A percentile compares a stretch with the other conserved stretches of the same genome.
Evolutionary conservation across 2,888 invertebrate genomes (phyloP).

Genomic region (Meiosimyza platycephala): DNA sequence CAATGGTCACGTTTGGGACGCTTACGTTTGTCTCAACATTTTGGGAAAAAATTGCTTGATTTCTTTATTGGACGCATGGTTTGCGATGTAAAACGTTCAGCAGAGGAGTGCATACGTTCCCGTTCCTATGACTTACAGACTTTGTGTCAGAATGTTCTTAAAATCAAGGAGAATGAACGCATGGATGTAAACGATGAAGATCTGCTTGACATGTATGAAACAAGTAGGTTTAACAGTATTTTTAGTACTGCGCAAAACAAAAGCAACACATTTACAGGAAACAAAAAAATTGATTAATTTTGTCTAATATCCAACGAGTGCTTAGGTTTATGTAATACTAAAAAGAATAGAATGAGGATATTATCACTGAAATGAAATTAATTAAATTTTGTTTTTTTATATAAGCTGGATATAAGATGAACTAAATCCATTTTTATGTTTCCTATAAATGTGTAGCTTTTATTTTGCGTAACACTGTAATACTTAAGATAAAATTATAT

Average conservation of each 20-base stretch:
- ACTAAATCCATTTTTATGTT: no score
- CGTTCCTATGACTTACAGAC: slow-evolving; percentile 92
- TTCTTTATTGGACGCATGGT: slow-evolving; percentile 84
- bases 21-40: slow-evolving; percentile 76
- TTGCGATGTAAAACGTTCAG: slow-evolving; percentile 91
- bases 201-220: slow-evolving; percentile 76
- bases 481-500: background rate
- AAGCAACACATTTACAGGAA: background rate
- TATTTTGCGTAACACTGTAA: no score
- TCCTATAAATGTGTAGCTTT: no score
- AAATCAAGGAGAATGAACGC: slow-evolving; percentile 78
- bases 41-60: slow-evolving; percentile 72
- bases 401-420: no score
- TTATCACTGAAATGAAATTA: no score
- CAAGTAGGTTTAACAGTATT: slow-evolving; percentile 47
- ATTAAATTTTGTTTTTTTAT: no score
- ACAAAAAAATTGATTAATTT: no score
- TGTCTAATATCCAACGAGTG: no score
- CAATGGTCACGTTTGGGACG: slow-evolving; percentile 93
- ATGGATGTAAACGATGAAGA: slow-evolving; percentile 80
- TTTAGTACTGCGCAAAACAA: background rate
- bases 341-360: no score
- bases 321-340: no score
- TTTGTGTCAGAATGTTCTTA: slow-evolving; percentile 79
- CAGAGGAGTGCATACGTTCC: slow-evolving; percentile 92